Conservation (phyloP, 2,113 vertebrate genomes). For the Tenebrosternarchus preto region DNA sequence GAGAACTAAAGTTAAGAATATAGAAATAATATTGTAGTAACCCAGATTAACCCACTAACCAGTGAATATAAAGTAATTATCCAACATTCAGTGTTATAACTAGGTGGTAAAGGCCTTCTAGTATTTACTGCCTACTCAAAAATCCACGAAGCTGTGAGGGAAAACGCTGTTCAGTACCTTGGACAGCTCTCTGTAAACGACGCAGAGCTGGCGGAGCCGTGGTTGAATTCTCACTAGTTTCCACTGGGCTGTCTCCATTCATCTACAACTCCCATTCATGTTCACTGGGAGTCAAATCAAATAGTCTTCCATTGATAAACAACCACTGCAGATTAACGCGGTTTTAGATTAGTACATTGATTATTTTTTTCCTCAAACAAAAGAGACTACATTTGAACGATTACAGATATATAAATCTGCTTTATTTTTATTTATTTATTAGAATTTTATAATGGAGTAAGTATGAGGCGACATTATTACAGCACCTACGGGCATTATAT, state of each 20-base stretch:
- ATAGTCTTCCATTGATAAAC: constrained; percentile 47
- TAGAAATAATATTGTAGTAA: not conserved
- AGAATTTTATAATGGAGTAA: not conserved
- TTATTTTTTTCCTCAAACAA: too few relatives aligned
- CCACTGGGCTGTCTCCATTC: constrained; percentile 46
- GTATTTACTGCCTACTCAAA: not conserved
- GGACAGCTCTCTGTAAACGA: constrained; percentile 64
- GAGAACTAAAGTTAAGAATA: not conserved
- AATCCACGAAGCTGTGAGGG: not conserved
- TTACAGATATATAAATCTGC: too few relatives aligned
- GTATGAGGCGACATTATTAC: not conserved
- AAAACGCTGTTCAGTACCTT: constrained; percentile 65
- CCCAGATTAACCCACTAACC: not conserved
- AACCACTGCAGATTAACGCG: constrained; percentile 21
- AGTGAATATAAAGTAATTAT: not conserved
- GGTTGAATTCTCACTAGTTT: constrained; percentile 40
- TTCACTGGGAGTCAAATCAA: constrained; percentile 38
- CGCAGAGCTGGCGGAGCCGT: constrained; percentile 30
- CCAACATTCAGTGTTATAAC: not conserved
- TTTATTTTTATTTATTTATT: not conserved
- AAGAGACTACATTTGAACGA: too few relatives aligned
- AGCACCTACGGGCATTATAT: too few relatives aligned
- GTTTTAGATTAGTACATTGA: not conserved
- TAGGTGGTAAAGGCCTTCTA: not conserved
- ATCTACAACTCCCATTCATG: constrained; percentile 55